phyloP scores from a whole-genome alignment of 2,888 invertebrate species.

The Cinara cedri region DNA sequence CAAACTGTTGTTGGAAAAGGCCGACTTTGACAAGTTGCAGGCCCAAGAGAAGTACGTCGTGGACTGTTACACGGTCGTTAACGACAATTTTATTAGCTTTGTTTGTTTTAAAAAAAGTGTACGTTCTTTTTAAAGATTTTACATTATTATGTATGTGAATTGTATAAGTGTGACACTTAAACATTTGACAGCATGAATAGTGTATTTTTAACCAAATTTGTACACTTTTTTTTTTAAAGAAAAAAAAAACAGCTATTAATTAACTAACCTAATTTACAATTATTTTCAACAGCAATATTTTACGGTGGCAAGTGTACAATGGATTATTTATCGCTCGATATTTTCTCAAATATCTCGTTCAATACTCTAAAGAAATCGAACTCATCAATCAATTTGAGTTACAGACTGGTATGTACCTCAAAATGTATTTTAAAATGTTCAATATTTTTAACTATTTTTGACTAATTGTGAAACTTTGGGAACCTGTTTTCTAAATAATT shows the following conservation, averaged over 20 bases:
- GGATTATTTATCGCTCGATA: conserved; percentile 87
- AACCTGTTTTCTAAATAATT: too few relatives aligned
- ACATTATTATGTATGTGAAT: too few relatives aligned
- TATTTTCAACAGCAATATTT: conserved; percentile 69
- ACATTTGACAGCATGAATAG: too few relatives aligned
- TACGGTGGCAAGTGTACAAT: conserved; percentile 95
- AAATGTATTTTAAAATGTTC: too few relatives aligned
- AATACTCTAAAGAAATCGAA: conserved; percentile 87
- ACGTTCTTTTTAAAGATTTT: too few relatives aligned
- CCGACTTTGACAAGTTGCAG: conserved; percentile 24
- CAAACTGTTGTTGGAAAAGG: conserved; percentile 38
- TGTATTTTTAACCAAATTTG: conserved; percentile 58
- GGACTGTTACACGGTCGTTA: not conserved
- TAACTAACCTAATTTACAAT: conserved; percentile 42
- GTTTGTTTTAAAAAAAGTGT: too few relatives aligned
- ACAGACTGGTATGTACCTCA: conserved; percentile 58
- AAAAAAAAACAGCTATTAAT: not conserved
- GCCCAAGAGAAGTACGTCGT: conserved; percentile 6
- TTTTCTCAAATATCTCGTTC: conserved; percentile 85
- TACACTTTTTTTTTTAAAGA: not conserved
- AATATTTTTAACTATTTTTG: too few relatives aligned
- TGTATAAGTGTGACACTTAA: too few relatives aligned
- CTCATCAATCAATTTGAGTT: conserved; percentile 81
- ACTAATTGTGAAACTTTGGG: too few relatives aligned
- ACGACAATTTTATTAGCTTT: conserved; percentile 38